A percentile compares a stretch with the other conserved stretches of the same genome.
Conservation (phyloP, 2,888 invertebrate species). For the Helicoverpa assulta region DNA sequence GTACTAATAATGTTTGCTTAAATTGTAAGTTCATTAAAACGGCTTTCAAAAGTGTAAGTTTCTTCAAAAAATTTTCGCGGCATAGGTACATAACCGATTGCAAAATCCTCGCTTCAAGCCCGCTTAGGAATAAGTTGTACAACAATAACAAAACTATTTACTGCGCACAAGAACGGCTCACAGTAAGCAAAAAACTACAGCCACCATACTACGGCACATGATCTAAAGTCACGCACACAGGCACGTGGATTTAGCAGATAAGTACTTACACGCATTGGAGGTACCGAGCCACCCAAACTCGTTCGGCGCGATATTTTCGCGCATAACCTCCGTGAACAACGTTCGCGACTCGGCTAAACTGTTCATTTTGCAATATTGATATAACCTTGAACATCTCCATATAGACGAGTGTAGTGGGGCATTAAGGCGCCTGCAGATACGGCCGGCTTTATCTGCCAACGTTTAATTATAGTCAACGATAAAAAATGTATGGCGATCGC, state of each 20-base stretch:
- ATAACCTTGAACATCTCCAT: conserved; percentile 73
- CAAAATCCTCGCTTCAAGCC: not conserved
- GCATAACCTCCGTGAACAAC: conserved; percentile 57
- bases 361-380: conserved; percentile 74
- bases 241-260: conserved; percentile 32
- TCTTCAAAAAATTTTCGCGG: too few species aligned
- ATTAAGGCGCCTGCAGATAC: conserved; percentile 52
- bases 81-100: not conserved
- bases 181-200: not conserved
- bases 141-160: conserved; percentile 2
- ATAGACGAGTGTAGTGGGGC: conserved; percentile 58
- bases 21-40: too few species aligned
- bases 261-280: conserved; percentile 18
- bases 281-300: conserved; percentile 15
- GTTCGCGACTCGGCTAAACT: conserved; percentile 69
- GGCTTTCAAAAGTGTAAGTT: too few species aligned
- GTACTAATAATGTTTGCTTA: too few species aligned
- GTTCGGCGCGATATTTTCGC: conserved; percentile 53
- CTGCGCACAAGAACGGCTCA: not conserved
- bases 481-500: conserved; percentile 36
- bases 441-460: conserved; percentile 45
- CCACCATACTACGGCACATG: not conserved
- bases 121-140: not conserved
- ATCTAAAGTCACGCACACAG: conserved; percentile 17
- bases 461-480: conserved; percentile 53